These are phyloP conservation scores for Sebastiscus albofasciatus DNA, from an alignment of 2,797 vertebrate genomes.

Conservation along the genomic window DNA sequence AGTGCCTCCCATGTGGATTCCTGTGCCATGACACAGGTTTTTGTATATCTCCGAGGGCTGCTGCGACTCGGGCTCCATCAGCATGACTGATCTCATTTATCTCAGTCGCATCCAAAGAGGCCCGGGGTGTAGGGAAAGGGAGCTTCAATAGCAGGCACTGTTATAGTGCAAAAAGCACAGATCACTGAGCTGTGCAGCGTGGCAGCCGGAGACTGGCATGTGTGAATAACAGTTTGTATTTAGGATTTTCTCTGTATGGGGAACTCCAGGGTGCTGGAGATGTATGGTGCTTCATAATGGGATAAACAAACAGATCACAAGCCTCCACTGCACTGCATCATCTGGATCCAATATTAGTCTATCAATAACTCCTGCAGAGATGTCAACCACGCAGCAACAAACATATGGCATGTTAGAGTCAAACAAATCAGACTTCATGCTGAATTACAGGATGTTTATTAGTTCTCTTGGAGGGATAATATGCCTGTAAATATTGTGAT, in stretches of 20 bases:
- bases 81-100: slow-evolving; percentile 77
- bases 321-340: slow-evolving; percentile 22
- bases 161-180: slow-evolving; percentile 37
- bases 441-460: background rate
- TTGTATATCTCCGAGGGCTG: slow-evolving; percentile 50
- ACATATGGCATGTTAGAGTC: slow-evolving; percentile 9
- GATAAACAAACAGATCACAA: slow-evolving; percentile 56
- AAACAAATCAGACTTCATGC: background rate
- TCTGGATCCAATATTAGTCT: slow-evolving; percentile 20
- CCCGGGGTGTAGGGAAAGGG: slow-evolving; percentile 37
- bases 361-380: slow-evolving; percentile 49
- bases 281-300: slow-evolving; percentile 39
- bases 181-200: slow-evolving; percentile 52
- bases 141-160: slow-evolving; percentile 27
- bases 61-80: slow-evolving; percentile 59
- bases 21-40: slow-evolving; percentile 57
- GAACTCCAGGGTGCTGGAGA: slow-evolving; percentile 39
- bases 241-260: slow-evolving; percentile 26
- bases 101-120: slow-evolving; percentile 62
- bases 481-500: background rate
- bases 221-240: slow-evolving; percentile 48
- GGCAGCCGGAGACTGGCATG: slow-evolving; percentile 34
- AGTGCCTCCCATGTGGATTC: slow-evolving; percentile 62
- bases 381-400: slow-evolving; percentile 16
- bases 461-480: background rate